Evolutionary conservation across 2,888 invertebrate species (phyloP), one percentile per base, ranked within the genome.

Genomic region (Nysson spinosus): DNA sequence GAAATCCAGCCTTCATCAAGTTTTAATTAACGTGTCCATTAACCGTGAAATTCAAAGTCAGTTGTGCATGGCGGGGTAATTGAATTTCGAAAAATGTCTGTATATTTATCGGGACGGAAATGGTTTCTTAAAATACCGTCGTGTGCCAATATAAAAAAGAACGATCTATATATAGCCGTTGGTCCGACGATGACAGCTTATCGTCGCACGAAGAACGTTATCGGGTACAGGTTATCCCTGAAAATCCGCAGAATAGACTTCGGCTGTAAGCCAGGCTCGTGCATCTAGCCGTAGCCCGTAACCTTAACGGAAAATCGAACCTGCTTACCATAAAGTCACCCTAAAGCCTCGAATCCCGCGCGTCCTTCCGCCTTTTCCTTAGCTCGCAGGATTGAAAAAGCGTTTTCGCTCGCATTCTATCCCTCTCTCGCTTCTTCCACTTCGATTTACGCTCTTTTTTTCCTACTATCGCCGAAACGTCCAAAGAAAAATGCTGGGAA

Each of bases 241-340:
- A 80, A 83, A 83, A 83, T 82, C 81, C 81, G 61, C 55, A 46
- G 76, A 78, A 80, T 80, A 78, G 78, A 81, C 69, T 67, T 51
- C 26, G 69, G 34, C 69, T 71, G 69, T 80, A 79, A 79, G 74
- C 79, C 72, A 43, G 57, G 47, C 58, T 52, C 65, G 69, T 61
- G 66, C 70, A 68, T 67, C 71, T 72, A 72, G 57, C 78, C 75
- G 61, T 54, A 51, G 72, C 70, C 74, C 81, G 77, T 79, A 81
- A 84, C 81, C 82, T 84, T 85, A 84, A 85, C 83, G 84, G 84
- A 82, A 85, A 85, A 84, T 85, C 84, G 84, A 85, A 83, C 77
- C 83, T 85, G 82, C 83, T 85, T 85, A 84, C 84, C 85, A 84
- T 85, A 84, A 85, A 85, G 80, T 83, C 81, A 72, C 72, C 78